Evolutionary conservation across 35 echinoderm and acorn worm species (phyloP).

Genomic region (Holothuria glaberrima): DNA sequence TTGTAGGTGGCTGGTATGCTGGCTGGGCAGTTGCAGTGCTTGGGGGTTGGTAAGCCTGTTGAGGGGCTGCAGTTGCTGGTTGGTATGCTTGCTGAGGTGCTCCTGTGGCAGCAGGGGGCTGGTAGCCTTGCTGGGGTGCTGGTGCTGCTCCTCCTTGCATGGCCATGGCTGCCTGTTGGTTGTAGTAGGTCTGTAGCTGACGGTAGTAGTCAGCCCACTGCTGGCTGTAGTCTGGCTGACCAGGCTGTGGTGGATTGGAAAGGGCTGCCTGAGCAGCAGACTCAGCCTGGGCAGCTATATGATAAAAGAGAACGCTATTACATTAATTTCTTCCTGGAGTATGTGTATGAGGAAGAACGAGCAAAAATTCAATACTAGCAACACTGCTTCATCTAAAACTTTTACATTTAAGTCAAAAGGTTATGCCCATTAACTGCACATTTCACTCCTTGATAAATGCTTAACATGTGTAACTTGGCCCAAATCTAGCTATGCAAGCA

Average conservation of each 20-base stretch:
- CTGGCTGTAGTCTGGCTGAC: constrained; percentile 60
- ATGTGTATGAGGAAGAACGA: no score
- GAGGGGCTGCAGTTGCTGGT: not conserved
- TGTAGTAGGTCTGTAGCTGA: constrained; percentile 55
- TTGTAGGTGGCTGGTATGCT: constrained; percentile 41
- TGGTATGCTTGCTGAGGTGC: constrained; percentile 22
- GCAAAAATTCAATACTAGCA: no score
- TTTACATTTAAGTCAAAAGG: no score
- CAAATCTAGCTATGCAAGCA: no score
- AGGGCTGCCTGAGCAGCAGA: constrained; percentile 43
- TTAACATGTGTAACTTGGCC: no score
- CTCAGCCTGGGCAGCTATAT: constrained; percentile 36
- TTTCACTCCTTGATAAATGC: no score
- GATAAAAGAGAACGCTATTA: no score
- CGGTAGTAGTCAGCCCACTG: constrained; percentile 78
- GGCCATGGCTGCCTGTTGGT: constrained; percentile 44
- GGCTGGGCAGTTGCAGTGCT: constrained; percentile 13
- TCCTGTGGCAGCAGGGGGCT: constrained; percentile 10
- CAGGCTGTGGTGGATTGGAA: constrained; percentile 48
- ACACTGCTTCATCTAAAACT: no score
- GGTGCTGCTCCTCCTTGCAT: not conserved
- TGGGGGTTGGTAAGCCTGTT: constrained; percentile 8
- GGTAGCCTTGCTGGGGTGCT: not conserved
- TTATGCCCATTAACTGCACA: no score
- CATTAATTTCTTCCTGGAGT: no score